phyloP scores from a whole-genome alignment of 2,113 vertebrate genomes.

The Cochlearius cochlearius region DNA sequence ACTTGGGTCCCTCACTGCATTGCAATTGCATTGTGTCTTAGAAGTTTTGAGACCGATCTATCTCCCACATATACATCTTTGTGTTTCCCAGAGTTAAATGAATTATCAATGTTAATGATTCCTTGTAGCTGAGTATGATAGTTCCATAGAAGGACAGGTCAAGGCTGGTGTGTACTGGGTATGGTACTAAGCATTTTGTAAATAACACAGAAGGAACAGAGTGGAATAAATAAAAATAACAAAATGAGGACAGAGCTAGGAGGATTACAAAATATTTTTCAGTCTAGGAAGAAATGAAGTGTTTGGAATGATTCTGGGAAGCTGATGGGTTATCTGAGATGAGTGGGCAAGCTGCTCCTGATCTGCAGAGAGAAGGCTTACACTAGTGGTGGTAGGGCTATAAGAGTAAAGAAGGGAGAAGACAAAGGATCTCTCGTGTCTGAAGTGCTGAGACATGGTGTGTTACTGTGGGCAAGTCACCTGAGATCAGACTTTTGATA shows the following conservation, averaged over 20 bases:
- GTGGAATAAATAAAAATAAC: not conserved
- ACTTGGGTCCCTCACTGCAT: not conserved
- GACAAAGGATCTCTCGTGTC: not conserved
- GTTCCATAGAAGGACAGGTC: not conserved
- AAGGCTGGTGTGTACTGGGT: not conserved
- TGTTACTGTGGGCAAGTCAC: not conserved
- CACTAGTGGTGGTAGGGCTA: not conserved
- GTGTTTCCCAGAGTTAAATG: not conserved
- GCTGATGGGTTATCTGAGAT: not conserved
- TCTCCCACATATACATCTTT: not conserved
- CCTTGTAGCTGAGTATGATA: not conserved
- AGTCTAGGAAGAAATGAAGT: not conserved
- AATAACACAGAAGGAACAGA: not conserved
- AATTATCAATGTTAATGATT: not conserved
- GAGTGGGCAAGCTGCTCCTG: not conserved
- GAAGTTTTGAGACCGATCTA: not conserved
- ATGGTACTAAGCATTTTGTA: not conserved
- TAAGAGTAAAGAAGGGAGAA: not conserved
- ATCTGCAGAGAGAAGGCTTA: not conserved
- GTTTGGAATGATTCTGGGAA: not conserved
- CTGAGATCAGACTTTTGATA: not conserved
- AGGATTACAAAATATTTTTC: not conserved
- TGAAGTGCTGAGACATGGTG: not conserved
- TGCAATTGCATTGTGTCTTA: not conserved
- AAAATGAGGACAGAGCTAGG: not conserved